Evolutionary conservation across 2,113 vertebrate species (phyloP).

Genomic region (crab-eating macaque (Macaca fascicularis)): T2T-MFA8v1.1 NC_088385.1:2907501-2908000

Average conservation of each 20-base stretch:
- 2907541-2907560: not conserved
- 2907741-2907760: not conserved
- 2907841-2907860: not conserved
- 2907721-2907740: not conserved
- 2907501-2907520: not conserved
- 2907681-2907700: conserved; percentile 35
- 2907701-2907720: conserved; percentile 61
- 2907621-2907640: not conserved
- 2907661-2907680: conserved; percentile 19
- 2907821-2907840: conserved; percentile 16
- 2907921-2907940: not conserved
- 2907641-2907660: not conserved
- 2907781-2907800: conserved; percentile 47
- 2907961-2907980: not conserved
- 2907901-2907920: not conserved
- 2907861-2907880: not conserved
- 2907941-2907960: not conserved
- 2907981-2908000: not conserved
- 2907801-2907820: conserved; percentile 47
- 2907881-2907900: not conserved
- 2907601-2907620: not conserved
- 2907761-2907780: no score
- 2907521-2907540: not conserved
- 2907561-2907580: not conserved
- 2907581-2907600: not conserved